Conservation (phyloP, 2,888 invertebrate genomes). For the Emesis furor region DNA sequence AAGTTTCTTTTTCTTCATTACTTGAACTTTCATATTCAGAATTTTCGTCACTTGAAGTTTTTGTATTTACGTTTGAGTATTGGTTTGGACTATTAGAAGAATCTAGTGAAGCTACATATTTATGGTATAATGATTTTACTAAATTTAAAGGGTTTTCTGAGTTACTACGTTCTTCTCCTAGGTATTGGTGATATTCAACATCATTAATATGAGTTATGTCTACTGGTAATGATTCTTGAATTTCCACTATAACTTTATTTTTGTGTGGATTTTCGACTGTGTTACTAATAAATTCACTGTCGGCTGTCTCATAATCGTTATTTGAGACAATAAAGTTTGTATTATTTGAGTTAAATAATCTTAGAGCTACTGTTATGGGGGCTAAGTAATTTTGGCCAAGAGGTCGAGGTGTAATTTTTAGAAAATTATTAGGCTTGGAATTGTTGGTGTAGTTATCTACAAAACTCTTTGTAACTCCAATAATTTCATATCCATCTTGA, state of each 20-base stretch:
- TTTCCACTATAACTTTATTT: conserved; percentile 92
- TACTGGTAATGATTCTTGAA: conserved; percentile 93
- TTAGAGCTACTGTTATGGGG: conserved; percentile 92
- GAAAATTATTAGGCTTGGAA: conserved; percentile 74
- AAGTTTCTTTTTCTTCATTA: conserved; percentile 79
- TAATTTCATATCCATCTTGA: conserved; percentile 87
- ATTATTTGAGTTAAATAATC: conserved; percentile 88
- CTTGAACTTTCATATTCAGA: conserved; percentile 47
- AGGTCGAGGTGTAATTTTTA: conserved; percentile 92
- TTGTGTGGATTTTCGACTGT: conserved; percentile 85
- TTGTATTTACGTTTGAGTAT: conserved; percentile 81
- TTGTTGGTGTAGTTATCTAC: conserved; percentile 55
- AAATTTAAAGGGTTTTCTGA: conserved; percentile 80
- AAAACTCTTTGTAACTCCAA: conserved; percentile 83
- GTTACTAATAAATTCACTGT: conserved; percentile 85
- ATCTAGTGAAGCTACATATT: conserved; percentile 84
- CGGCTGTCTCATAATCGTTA: conserved; percentile 86
- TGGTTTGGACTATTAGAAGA: conserved; percentile 84
- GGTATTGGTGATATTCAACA: conserved; percentile 87
- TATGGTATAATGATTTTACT: conserved; percentile 83
- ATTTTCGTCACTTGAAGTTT: conserved; percentile 78
- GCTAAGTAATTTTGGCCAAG: conserved; percentile 91
- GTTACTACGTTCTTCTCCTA: conserved; percentile 86
- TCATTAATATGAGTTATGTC: conserved; percentile 90
- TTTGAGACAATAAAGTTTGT: conserved; percentile 84